Evolutionary conservation across 64 coral and sea anemone genomes (phyloP).

Genomic region (Stylophora pistillata): DNA sequence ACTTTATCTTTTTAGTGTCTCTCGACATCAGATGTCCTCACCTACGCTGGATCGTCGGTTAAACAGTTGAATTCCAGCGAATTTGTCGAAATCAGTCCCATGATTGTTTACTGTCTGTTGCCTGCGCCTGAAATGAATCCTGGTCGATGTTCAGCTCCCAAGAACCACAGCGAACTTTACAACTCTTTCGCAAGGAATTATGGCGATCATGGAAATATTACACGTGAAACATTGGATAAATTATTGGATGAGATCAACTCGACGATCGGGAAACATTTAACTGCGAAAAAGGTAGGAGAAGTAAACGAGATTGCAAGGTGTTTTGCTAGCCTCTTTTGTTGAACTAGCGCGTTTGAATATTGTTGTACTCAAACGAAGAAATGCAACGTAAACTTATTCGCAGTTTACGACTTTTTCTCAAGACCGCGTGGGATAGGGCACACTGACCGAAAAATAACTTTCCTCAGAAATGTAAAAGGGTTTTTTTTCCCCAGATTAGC

Average conservation of each 20-base stretch:
- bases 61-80: slow-evolving; percentile 2
- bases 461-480: no score
- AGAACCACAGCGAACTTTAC: slow-evolving; percentile 47
- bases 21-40: not conserved
- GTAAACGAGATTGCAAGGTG: not conserved
- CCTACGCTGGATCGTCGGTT: not conserved
- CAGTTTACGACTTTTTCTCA: no score
- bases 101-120: slow-evolving; percentile 31
- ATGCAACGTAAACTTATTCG: no score
- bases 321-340: not conserved
- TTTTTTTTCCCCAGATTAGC: no score
- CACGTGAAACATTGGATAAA: not conserved
- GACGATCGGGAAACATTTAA: slow-evolving; percentile 21
- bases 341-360: no score
- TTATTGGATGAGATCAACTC: slow-evolving; percentile 20
- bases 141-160: slow-evolving; percentile 29
- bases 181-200: slow-evolving; percentile 17
- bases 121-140: slow-evolving; percentile 25
- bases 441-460: no score
- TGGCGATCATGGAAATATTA: not conserved
- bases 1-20: slow-evolving; percentile 9
- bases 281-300: slow-evolving; percentile 13
- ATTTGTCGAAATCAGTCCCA: not conserved
- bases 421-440: no score
- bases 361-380: no score